Evolutionary conservation across 2,888 invertebrate species (phyloP).

Genomic region (Drosophila sordidapex): DNA sequence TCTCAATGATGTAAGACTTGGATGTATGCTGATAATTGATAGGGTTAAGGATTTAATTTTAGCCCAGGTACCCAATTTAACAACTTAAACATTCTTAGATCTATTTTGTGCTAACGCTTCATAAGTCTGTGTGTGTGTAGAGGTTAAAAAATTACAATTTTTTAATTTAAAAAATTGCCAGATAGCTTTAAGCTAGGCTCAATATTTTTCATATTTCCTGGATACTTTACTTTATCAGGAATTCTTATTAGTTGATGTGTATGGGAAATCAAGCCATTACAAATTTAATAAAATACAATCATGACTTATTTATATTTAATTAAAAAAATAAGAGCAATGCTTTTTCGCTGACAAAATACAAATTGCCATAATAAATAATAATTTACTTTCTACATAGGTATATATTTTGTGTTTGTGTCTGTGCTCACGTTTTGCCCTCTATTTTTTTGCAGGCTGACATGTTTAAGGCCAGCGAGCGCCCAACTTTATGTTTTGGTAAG

Average conservation of each 20-base stretch:
- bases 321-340: background rate
- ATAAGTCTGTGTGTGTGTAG: background rate
- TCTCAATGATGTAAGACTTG: background rate
- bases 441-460: constrained; percentile 68
- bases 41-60: background rate
- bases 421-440: constrained; percentile 12
- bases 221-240: background rate
- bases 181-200: background rate
- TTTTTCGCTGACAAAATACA: background rate
- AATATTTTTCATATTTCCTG: background rate
- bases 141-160: background rate
- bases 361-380: constrained; percentile 4
- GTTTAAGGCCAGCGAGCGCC: constrained; percentile 51
- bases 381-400: background rate
- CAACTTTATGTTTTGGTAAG: constrained; percentile 69
- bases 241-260: background rate
- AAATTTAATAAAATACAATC: background rate
- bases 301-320: background rate
- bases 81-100: background rate
- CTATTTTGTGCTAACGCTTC: background rate
- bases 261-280: background rate
- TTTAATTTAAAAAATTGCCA: background rate
- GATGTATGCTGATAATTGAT: background rate
- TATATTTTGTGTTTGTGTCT: background rate
- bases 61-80: background rate